Base-by-base conservation (phyloP, 2,888 invertebrate species). In the Drepana falcataria region DNA sequence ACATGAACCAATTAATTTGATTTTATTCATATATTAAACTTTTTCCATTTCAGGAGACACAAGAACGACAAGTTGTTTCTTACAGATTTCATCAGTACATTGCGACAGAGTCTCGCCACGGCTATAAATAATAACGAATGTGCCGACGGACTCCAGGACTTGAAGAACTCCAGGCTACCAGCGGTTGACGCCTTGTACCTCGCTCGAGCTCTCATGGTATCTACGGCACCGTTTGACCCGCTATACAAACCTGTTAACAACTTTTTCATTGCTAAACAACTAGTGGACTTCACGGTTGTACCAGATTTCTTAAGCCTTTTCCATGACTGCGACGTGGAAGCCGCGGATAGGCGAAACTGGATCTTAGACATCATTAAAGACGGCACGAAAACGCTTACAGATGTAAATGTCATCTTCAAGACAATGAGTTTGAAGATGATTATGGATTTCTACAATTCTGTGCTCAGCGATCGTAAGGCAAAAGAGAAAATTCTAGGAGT, bases 221-320 rank as follows among this genome's bases (percentile, higher is more conserved):
- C 96, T 59, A 93, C 95, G 0, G 93, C 95, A 58, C 96, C 97
- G 0, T 92, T 93, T 48, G 93, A 96, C 69, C 92, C 94, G 0
- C 92, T 98, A 67, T 98, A 96, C 81, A 92, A 93, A 64, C 93
- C 95, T 0, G 87, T 98, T n/a, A 95, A 95, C 74, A 93, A 93
- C 69, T 97, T 95, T 79, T 84, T 97, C 47, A 93, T 95, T 70
- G 94, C 96, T 2, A 97, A 96, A 79, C 94, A 95, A 7, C 92
- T 92, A 5, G 92, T 97, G 21, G 94, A 97, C 74, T 87, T 97
- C 21, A 92, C 93, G 9, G 92, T 94, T 2, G 94, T 98, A n/a
- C 98, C 98, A 0, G 98, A 98, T 77, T 95, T 98, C 72, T 94
- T 96, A 58, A 94, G 95, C 53, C 93, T 98, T 47, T 95, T 98